Evolutionary conservation across 2,797 vertebrate species (phyloP).

Genomic region (Podarcis lilfordi): DNA sequence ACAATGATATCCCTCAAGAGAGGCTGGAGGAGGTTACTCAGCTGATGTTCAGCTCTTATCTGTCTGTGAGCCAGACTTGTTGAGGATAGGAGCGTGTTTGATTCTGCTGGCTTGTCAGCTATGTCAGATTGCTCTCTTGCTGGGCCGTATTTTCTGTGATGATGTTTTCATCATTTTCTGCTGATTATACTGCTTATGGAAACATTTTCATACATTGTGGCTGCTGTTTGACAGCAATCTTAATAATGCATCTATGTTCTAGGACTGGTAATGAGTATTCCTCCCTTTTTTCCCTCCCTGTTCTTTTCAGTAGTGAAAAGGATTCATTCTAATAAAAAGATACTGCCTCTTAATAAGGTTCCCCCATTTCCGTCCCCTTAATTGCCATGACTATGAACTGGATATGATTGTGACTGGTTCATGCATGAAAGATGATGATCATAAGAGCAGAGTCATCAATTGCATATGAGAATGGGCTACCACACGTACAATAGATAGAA

Average conservation of each 20-base stretch:
- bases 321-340: not conserved
- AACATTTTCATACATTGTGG: conserved; percentile 2
- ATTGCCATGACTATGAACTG: not conserved
- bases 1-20: conserved; percentile 42
- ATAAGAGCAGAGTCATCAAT: not conserved
- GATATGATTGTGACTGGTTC: too few relatives aligned
- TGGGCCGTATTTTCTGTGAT: conserved; percentile 50
- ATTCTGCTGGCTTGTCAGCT: conserved; percentile 51
- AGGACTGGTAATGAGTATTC: not conserved
- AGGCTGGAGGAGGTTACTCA: conserved; percentile 30
- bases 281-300: not conserved
- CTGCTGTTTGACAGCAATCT: conserved; percentile 47
- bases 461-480: not conserved
- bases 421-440: not conserved
- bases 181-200: conserved; percentile 51
- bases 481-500: not conserved
- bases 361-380: not conserved
- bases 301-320: not conserved
- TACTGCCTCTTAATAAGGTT: not conserved
- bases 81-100: conserved; percentile 24
- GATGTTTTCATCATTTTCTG: conserved; percentile 53
- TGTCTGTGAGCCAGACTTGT: conserved; percentile 27
- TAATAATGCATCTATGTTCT: conserved; percentile 29
- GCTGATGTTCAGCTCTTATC: conserved; percentile 44
- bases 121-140: conserved; percentile 42